Evolutionary conservation across 2,113 vertebrate species (phyloP), one percentile per base, ranked within the genome.

Genomic region (Stegastes partitus): DNA sequence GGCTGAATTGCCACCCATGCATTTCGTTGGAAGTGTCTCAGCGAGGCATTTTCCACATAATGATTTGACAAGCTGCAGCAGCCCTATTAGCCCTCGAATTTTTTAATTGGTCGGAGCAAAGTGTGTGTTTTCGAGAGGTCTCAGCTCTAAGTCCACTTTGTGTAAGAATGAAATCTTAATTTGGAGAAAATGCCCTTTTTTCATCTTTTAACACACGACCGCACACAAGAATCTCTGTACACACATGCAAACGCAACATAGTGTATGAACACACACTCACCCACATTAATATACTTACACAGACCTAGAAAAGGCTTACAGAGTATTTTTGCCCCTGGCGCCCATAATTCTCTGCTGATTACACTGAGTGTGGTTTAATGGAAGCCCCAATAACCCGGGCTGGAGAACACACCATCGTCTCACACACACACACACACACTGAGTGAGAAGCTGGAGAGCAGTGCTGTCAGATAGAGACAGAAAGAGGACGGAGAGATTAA

Each of bases 401-500:
- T 74, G 68, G 74, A 73, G 62, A 75, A 75, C 82, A 77, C 72
- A 75, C 68, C 50, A 56, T 67, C 61, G 28, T 45, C 44, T 16
- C 57, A 37, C 75, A 51, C 74, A 53, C 66, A 25, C 45, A 26
- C 61, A 73, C 71, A 79, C 63, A 65, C 68, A 49, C 66, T 42
- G 3, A 79, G 18, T 26, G 67, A 73, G 34, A 70, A 72, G 77
- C 83, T 59, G 67, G 61, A 80, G 82, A 84, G 81, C 58, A 11
- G 18, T 45, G 75, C 91, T 94, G 93, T 93, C 89, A 82, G 83
- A 88, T 28, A 39, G 84, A 92, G 93, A 94, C 92, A 90, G 91
- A 92, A 92, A 87, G 86, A 91, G 91, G 88, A 94, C 89, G 61
- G 82, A 92, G 90, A 94, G 93, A 94, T 94, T 94, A 92, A 92